A percentile compares a stretch with the other conserved stretches of the same genome.
phyloP scores from a whole-genome alignment of 2,888 invertebrate species.

The Microplitis manilae region DNA sequence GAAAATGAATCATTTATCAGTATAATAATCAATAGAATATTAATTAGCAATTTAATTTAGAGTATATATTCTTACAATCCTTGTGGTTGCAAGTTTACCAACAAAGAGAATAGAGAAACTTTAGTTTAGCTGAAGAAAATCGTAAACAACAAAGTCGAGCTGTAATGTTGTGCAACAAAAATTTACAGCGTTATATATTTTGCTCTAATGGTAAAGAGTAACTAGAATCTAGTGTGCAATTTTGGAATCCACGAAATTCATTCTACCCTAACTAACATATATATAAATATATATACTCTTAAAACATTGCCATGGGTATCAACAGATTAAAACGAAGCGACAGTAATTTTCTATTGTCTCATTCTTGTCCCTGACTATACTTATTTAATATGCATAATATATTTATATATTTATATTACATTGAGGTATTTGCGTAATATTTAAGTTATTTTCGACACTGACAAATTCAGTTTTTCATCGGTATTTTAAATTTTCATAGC shows the following conservation, averaged over 20 bases:
- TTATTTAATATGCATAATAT: not conserved
- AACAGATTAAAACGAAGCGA: not conserved
- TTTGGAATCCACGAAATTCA: not conserved
- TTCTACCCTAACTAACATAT: not conserved
- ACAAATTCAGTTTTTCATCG: slow-evolving; percentile 4
- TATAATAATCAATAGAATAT: not conserved
- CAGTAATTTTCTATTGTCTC: slow-evolving; percentile 15
- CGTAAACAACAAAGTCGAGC: slow-evolving; percentile 34
- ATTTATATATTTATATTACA: not conserved
- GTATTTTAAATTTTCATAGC: not conserved
- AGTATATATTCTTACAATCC: slow-evolving; percentile 4
- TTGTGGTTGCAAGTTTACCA: not conserved
- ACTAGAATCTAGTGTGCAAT: slow-evolving; percentile 35
- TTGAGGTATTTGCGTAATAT: not conserved
- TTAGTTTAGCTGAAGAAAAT: slow-evolving; percentile 27
- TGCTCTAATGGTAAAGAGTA: slow-evolving; percentile 48
- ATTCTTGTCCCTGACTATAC: not conserved
- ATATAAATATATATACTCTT: not conserved
- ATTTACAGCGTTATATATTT: slow-evolving; percentile 52
- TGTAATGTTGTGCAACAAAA: slow-evolving; percentile 34
- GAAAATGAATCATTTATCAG: no score
- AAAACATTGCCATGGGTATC: not conserved
- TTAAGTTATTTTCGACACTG: not conserved
- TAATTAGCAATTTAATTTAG: slow-evolving; percentile 16
- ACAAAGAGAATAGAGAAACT: slow-evolving; percentile 14